phyloP scores from a whole-genome alignment of 1,140 invertebrate species.

The Euwallacea similis region DNA sequence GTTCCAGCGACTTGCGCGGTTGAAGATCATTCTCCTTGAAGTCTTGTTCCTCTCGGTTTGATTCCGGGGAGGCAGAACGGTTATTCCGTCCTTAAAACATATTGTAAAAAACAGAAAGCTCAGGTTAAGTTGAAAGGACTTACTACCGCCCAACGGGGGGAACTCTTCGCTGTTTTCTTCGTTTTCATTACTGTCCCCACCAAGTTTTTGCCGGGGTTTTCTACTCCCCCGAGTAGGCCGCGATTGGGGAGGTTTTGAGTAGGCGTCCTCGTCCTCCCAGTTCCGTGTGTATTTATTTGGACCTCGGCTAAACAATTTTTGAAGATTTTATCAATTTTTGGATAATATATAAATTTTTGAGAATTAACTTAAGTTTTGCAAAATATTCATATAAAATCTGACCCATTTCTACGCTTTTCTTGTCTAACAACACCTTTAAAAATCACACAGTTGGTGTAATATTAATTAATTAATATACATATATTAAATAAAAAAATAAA shows the following conservation, averaged over 20 bases:
- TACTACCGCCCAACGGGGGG: conserved; percentile 38
- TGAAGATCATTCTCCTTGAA: neutral
- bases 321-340: too few relatives aligned
- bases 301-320: conserved; percentile 65
- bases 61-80: too few relatives aligned
- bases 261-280: conserved; percentile 91
- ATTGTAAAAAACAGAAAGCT: neutral
- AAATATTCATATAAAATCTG: too few relatives aligned
- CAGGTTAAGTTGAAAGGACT: neutral
- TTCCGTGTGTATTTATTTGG: conserved; percentile 89
- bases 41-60: neutral
- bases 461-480: too few relatives aligned
- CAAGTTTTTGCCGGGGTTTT: neutral
- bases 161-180: conserved; percentile 41
- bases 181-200: neutral
- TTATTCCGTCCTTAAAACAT: too few relatives aligned
- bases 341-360: neutral
- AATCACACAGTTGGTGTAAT: too few relatives aligned
- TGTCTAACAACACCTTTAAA: too few relatives aligned
- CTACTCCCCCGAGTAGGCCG: conserved; percentile 17
- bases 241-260: conserved; percentile 57
- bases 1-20: too few relatives aligned
- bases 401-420: too few relatives aligned
- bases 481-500: too few relatives aligned
- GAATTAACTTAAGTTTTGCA: conserved; percentile 9